Evolutionary conservation across 2,888 invertebrate genomes (phyloP), one percentile per base, ranked within the genome.

Genomic region (Diaphora mendica): DNA sequence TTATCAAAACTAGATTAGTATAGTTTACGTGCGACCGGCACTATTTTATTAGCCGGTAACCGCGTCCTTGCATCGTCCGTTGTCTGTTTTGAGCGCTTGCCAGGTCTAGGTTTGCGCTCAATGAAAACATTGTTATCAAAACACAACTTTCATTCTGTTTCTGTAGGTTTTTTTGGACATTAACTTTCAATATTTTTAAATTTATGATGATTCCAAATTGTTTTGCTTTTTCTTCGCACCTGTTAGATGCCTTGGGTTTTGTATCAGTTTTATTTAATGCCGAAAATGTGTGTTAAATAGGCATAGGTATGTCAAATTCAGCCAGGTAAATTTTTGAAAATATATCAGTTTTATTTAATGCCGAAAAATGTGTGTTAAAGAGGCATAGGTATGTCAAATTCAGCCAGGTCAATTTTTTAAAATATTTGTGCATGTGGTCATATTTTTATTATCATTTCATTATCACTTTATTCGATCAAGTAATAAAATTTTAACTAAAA

Each of bases 51-150:
- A 81, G 84, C 80, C 82, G 84, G 86, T 87, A 87, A 85, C 89
- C 85, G 79, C 90, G 92, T 92, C 93, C 94, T 93, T 92, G 91
- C 84, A 83, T 82, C 75, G 79, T 76, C 79, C 79, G 77, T 74
- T 78, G 76, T 80, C 78, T 64, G 59, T 65, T 35, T 91, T 92
- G 92, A 90, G 83, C 76, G 81, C 70, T 77, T 91, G 93, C 93
- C 93, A 93, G 89, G 80, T 86, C 81, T 82, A 80, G 82, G 82
- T 85, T 83, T 84, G 84, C 85, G 84, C 71, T 75, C 68, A 76
- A 78, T 39, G 69, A 73, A 78, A 80, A 80, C 70, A 76, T 68
- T 78, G 69, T n/a, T 30, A 62, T 42, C 26, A 39, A 39, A 68
- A 64, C 23, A 15, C 44, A 48, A 55, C 48, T 68, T 48, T 33